Base-by-base conservation (phyloP, 1,140 invertebrate species). In the Sycophila sp. region DNA sequence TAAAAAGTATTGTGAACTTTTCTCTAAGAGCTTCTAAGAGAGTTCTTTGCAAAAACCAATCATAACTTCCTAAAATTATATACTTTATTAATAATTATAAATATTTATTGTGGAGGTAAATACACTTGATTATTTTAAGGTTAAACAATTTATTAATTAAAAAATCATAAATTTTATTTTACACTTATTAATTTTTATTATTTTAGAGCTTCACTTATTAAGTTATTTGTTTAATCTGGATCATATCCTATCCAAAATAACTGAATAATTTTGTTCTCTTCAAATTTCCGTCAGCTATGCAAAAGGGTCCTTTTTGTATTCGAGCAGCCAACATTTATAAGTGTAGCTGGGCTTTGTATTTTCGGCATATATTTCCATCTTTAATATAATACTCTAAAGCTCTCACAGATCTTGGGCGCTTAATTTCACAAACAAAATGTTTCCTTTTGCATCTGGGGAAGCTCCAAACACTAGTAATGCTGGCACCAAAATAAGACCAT, bases 361-460 rank as follows among this genome's bases (percentile, higher is more conserved):
- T 87, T 3, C 76, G 75, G 2, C 74, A 77, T 26, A 87, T 80
- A n/a, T 83, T 78, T 32, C 82, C 76, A 7, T 80, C 68, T 2
- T 75, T 76, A 8, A 85, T 71, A 72, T 87, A 87, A 42, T 80
- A 81, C 45, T 81, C 77, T 32, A 86, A 78, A 55, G 82, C 81
- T 66, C 84, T 83, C 45, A 81, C 76, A 13, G 77, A 81, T 60
- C 73, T 76, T 11, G 86, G 86, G 56, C 85, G 81, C 71, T 88
- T 87, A 42, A 87, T 81, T 79, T 88, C 87, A 1, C 87, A 79
- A 32, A 87, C 81, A 66, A 80, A 83, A 69, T 86, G 79, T 83
- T 76, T 30, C 78, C 81, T 2, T 87, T 77, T 8, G 82, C 86
- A 80, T 88, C 86, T 11, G 86, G 86, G 5, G 86, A 80, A 15